These are phyloP conservation scores for Leptopilina myrica DNA, from an alignment of 2,888 invertebrate genomes.

Conservation along the genomic window DNA sequence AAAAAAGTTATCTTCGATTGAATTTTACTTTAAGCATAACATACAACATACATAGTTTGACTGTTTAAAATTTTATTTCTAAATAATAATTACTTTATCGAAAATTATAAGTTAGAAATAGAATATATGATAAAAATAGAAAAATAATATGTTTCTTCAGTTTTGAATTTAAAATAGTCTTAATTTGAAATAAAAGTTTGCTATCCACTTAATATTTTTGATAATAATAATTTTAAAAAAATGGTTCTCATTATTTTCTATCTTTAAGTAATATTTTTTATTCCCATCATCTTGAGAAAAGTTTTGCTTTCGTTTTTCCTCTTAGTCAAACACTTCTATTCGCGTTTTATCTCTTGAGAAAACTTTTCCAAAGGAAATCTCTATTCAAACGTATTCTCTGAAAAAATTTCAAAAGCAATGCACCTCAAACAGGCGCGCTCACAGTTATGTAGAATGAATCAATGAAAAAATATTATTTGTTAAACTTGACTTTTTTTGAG, in stretches of 20 bases:
- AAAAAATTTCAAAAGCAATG: conserved; percentile 5
- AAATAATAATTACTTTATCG: no score
- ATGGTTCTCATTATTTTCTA: not conserved
- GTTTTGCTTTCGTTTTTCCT: conserved; percentile 5
- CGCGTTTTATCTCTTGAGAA: not conserved
- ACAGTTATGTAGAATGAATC: conserved; percentile 1
- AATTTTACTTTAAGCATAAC: not conserved
- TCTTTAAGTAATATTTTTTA: not conserved
- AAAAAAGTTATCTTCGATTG: not conserved
- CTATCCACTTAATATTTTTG: no score
- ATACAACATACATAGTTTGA: no score
- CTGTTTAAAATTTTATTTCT: no score
- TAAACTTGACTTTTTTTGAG: no score
- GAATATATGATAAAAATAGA: no score
- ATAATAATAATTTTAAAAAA: no score
- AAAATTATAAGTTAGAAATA: no score
- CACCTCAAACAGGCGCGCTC: not conserved
- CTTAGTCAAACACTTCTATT: not conserved
- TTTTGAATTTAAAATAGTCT: no score
- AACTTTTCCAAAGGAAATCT: conserved; percentile 11
- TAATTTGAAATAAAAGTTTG: no score
- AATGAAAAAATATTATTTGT: no score
- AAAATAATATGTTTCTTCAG: no score
- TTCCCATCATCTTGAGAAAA: not conserved
- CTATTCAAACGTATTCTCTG: conserved; percentile 2